These are phyloP conservation scores for Megalops cyprinoides DNA, from an alignment of 2,797 vertebrate genomes.

Conservation along the genomic window DNA sequence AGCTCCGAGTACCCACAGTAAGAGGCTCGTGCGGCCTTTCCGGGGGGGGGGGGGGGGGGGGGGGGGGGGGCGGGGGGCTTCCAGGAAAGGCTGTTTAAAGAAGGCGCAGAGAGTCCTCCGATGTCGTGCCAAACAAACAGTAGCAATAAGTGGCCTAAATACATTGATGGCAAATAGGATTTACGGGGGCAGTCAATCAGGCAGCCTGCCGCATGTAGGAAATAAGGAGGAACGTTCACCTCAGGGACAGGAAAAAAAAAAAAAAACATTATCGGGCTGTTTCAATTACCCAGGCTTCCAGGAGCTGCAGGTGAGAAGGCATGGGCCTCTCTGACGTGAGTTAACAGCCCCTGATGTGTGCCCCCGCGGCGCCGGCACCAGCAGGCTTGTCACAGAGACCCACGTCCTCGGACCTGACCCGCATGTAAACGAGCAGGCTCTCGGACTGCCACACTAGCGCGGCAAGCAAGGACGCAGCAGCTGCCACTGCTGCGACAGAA, in stretches of 20 bases:
- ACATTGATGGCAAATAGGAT: conserved; percentile 28
- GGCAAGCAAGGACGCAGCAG: no score
- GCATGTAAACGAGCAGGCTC: neutral
- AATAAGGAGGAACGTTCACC: neutral
- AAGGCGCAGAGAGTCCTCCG: neutral
- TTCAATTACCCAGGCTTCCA: neutral
- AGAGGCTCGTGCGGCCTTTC: no score
- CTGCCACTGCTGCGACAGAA: neutral
- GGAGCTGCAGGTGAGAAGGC: neutral
- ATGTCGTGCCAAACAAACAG: neutral
- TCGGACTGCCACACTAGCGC: neutral
- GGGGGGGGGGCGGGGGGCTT: neutral
- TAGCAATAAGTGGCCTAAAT: neutral
- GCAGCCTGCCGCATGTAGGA: neutral
- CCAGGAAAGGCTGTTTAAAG: neutral
- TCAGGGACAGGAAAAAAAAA: no score
- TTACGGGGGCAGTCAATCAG: conserved; percentile 1
- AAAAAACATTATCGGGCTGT: neutral
- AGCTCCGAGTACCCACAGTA: neutral
- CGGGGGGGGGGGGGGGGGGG: no score
- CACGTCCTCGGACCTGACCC: neutral
- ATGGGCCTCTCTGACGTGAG: neutral
- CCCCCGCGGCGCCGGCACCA: neutral
- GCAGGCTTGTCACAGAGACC: neutral
- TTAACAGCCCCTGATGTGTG: neutral